Conservation (phyloP, 1,140 invertebrate genomes). For the Metaphire vulgaris region DNA sequence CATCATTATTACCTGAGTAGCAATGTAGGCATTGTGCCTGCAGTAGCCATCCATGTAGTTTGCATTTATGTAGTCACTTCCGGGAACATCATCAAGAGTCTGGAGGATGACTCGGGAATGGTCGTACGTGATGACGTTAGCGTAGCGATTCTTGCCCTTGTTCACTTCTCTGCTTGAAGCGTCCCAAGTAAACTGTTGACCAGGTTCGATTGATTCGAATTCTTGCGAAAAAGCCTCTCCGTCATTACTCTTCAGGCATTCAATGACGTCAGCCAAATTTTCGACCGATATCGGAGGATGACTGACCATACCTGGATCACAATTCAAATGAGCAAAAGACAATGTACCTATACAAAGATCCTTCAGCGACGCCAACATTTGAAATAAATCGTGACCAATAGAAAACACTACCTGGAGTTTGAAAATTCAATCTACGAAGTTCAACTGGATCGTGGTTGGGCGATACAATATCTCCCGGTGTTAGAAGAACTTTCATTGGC, state of each 20-base stretch:
- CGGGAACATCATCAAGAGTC: slow-evolving; percentile 36
- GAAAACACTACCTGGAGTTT: slow-evolving; percentile 67
- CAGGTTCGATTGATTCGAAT: slow-evolving; percentile 84
- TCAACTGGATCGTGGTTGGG: slow-evolving; percentile 85
- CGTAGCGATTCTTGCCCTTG: slow-evolving; percentile 97
- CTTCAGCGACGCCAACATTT: neutral
- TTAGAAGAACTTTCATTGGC: slow-evolving; percentile 40
- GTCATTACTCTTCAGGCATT: slow-evolving; percentile 88
- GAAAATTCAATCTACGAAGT: slow-evolving; percentile 88
- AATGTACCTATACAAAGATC: neutral
- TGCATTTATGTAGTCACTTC: slow-evolving; percentile 91
- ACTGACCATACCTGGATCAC: slow-evolving; percentile 50
- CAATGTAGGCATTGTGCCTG: slow-evolving; percentile 52
- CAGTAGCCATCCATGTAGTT: slow-evolving; percentile 57
- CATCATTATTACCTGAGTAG: slow-evolving; percentile 55
- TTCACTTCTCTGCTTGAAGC: slow-evolving; percentile 96
- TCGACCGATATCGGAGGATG: slow-evolving; percentile 85
- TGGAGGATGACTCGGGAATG: slow-evolving; percentile 78
- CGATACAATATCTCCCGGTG: slow-evolving; percentile 42
- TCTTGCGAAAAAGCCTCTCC: slow-evolving; percentile 79
- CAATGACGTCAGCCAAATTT: slow-evolving; percentile 79
- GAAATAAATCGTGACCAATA: neutral
- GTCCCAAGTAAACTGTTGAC: slow-evolving; percentile 99
- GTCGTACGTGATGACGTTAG: slow-evolving; percentile 87
- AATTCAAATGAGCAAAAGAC: neutral